A percentile compares a stretch with the other conserved stretches of the same genome.
These are phyloP conservation scores for Pandemis heparana DNA, from an alignment of 2,888 invertebrate genomes.

Conservation along the genomic window DNA sequence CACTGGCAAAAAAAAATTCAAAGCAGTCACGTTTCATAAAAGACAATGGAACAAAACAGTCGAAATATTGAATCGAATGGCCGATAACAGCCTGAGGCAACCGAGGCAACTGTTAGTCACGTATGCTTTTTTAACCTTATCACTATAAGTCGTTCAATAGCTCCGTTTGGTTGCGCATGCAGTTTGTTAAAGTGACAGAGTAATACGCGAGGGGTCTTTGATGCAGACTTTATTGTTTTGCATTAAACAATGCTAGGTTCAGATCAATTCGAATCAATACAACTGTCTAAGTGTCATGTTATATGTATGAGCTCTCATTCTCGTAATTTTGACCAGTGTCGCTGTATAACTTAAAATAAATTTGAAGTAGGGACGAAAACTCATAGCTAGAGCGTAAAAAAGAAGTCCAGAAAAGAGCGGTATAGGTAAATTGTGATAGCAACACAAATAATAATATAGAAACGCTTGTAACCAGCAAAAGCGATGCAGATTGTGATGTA, in stretches of 20 bases:
- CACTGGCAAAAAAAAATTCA: slow-evolving; percentile 4
- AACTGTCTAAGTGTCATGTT: not conserved
- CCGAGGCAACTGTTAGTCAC: slow-evolving; percentile 33
- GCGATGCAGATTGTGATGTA: not conserved
- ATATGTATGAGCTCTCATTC: not conserved
- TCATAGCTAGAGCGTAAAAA: no score
- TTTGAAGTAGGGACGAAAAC: no score
- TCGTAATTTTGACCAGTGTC: not conserved
- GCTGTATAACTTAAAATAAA: no score
- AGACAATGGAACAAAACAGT: slow-evolving; percentile 36
- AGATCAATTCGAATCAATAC: not conserved
- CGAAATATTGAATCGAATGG: slow-evolving; percentile 30
- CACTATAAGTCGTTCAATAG: slow-evolving; percentile 15
- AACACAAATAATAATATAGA: not conserved
- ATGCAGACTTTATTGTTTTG: slow-evolving; percentile 9
- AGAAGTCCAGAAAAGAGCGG: not conserved
- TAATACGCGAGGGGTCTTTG: slow-evolving; percentile 7
- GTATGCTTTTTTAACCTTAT: slow-evolving; percentile 29
- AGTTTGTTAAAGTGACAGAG: slow-evolving; percentile 15
- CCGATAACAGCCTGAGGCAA: slow-evolving; percentile 20
- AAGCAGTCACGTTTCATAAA: slow-evolving; percentile 19
- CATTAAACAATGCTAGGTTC: not conserved
- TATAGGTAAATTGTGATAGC: not conserved
- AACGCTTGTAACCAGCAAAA: not conserved
- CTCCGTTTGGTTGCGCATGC: slow-evolving; percentile 1